Percentiles rank a stretch among this genome's conserved stretches.
phyloP scores from a whole-genome alignment of 1,140 invertebrate species.

The Chironomus tepperi region DNA sequence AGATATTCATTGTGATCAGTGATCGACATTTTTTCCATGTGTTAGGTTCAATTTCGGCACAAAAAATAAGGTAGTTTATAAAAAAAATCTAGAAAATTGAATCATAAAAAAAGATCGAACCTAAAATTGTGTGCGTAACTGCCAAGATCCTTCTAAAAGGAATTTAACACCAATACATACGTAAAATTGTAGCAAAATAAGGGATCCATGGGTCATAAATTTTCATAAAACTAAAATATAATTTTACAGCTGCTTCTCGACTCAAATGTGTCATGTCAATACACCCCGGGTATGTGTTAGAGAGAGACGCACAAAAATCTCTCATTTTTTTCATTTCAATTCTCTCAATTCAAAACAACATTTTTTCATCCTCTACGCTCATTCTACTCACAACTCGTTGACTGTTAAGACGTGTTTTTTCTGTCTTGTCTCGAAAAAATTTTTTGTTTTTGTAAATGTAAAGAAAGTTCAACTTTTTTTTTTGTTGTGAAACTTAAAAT shows the following conservation, averaged over 20 bases:
- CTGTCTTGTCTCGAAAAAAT: background rate
- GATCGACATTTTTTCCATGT: too few relatives aligned
- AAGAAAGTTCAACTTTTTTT: background rate
- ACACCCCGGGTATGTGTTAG: background rate
- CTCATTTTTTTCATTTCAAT: background rate
- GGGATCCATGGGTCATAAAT: slow-evolving; percentile 19
- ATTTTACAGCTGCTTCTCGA: background rate
- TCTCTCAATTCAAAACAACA: background rate
- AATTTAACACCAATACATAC: background rate
- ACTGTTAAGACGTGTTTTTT: slow-evolving; percentile 9
- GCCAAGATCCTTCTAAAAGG: too few relatives aligned
- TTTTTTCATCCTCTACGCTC: background rate
- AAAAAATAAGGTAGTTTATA: too few relatives aligned
- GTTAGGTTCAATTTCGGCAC: too few relatives aligned
- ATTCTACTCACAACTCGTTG: background rate
- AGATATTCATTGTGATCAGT: background rate
- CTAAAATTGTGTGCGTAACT: background rate
- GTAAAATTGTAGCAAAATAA: background rate
- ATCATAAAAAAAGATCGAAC: background rate
- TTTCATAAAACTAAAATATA: background rate
- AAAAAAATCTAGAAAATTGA: background rate
- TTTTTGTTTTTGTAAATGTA: background rate
- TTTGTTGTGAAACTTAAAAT: background rate
- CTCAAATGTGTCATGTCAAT: background rate
- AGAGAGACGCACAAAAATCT: background rate